Conservation (phyloP, 2,113 vertebrate species). For the Excalfactoria chinensis region DNA sequence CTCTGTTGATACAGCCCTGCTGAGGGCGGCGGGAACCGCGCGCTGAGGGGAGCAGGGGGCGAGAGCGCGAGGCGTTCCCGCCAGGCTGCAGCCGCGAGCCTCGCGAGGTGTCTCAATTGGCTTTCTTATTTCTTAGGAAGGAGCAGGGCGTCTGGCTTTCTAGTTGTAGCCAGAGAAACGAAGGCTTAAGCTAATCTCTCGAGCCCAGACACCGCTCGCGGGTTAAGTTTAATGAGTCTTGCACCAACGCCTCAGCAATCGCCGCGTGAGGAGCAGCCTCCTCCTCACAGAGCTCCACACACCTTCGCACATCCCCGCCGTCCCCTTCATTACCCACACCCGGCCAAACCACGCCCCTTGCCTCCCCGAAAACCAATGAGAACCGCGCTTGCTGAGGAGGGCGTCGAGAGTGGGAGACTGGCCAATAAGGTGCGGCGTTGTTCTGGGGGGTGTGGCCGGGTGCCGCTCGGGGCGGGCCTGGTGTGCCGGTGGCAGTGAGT, state of each 20-base stretch:
- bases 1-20: too few relatives aligned
- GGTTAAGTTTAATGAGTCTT: too few relatives aligned
- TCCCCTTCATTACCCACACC: accelerated
- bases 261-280: accelerated
- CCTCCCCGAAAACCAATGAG: not conserved
- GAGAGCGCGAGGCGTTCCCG: too few relatives aligned
- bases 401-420: not conserved
- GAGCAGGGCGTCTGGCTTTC: not conserved
- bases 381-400: not conserved
- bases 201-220: too few relatives aligned
- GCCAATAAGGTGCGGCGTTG: not conserved
- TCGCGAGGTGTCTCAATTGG: too few relatives aligned
- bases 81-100: too few relatives aligned
- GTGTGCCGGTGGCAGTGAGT: not conserved
- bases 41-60: too few relatives aligned
- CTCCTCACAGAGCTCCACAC: accelerated
- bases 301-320: accelerated
- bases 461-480: not conserved
- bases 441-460: not conserved
- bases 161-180: not conserved
- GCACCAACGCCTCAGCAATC: too few relatives aligned
- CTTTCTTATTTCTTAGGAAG: not conserved
- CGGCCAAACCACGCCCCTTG: conserved; percentile 10
- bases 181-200: not conserved
- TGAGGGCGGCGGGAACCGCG: too few relatives aligned